phyloP scores from a whole-genome alignment of 2,113 vertebrate genomes.

The Actenoides hombroni region DNA sequence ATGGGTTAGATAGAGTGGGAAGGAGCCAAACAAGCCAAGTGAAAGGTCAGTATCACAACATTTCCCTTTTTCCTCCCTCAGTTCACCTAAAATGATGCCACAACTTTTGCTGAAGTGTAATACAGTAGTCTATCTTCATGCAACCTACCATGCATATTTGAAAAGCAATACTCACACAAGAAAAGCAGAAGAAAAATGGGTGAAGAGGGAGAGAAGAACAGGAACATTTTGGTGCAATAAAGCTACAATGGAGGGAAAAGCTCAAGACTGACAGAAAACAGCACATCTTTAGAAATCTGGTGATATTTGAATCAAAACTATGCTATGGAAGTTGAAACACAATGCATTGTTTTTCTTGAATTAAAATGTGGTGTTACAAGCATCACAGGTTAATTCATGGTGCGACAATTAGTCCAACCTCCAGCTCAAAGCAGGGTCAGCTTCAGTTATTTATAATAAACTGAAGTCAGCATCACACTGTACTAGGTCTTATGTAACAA shows the following conservation, averaged over 20 bases:
- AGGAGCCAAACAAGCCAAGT: slow-evolving; percentile 57
- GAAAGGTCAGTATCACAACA: slow-evolving; percentile 60
- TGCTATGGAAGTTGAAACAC: not conserved
- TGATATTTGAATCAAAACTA: not conserved
- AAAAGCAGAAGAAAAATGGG: not conserved
- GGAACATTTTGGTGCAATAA: not conserved
- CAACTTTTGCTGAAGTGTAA: slow-evolving; percentile 32
- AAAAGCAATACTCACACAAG: not conserved
- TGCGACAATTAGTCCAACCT: not conserved
- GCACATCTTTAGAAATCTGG: not conserved
- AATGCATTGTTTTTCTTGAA: not conserved
- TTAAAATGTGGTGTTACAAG: not conserved
- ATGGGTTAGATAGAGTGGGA: slow-evolving; percentile 48
- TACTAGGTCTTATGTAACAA: not conserved
- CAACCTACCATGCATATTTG: not conserved
- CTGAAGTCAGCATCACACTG: not conserved
- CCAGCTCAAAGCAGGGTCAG: not conserved
- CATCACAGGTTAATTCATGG: not conserved
- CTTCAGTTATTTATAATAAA: not conserved
- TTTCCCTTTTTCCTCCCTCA: not conserved
- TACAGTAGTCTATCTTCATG: slow-evolving; percentile 15
- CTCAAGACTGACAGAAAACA: not conserved
- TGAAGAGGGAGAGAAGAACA: not conserved
- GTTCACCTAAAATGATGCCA: slow-evolving; percentile 23
- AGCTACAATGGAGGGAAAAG: not conserved